Conservation (phyloP, 2,888 invertebrate genomes). For the Tiliacea aurago region DNA sequence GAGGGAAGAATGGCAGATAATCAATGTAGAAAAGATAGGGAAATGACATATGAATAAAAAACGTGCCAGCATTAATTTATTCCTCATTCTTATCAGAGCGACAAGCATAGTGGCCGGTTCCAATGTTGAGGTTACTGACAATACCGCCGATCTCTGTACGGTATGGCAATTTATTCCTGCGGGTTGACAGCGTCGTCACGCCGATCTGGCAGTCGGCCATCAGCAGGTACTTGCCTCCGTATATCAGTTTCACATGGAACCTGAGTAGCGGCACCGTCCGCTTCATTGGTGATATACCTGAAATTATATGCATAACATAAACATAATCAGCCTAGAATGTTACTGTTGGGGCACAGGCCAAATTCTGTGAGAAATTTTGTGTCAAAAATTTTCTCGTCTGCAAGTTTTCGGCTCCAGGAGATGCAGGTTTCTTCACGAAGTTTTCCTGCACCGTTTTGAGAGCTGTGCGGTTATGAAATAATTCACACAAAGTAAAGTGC, state of each 20-base stretch:
- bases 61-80: conserved; percentile 16
- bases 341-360: not conserved
- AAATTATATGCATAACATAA: not conserved
- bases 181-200: conserved; percentile 68
- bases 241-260: conserved; percentile 78
- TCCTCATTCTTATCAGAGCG: conserved; percentile 63
- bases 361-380: not conserved
- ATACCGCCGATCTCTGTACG: conserved; percentile 70
- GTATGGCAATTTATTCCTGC: conserved; percentile 62
- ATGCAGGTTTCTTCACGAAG: not conserved
- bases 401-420: not conserved
- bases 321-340: not conserved
- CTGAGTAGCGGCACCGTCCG: conserved; percentile 75
- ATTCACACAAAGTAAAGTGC: no score
- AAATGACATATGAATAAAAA: not conserved
- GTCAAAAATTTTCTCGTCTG: not conserved
- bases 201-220: conserved; percentile 80
- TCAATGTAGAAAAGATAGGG: not conserved
- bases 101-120: conserved; percentile 75
- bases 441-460: not conserved
- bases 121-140: conserved; percentile 68
- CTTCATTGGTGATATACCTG: conserved; percentile 66
- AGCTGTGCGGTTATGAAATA: not conserved
- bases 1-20: not conserved
- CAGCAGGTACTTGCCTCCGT: conserved; percentile 75